Base-by-base conservation (phyloP, 2,888 invertebrate species). In the Xanthorhoe designata region DNA sequence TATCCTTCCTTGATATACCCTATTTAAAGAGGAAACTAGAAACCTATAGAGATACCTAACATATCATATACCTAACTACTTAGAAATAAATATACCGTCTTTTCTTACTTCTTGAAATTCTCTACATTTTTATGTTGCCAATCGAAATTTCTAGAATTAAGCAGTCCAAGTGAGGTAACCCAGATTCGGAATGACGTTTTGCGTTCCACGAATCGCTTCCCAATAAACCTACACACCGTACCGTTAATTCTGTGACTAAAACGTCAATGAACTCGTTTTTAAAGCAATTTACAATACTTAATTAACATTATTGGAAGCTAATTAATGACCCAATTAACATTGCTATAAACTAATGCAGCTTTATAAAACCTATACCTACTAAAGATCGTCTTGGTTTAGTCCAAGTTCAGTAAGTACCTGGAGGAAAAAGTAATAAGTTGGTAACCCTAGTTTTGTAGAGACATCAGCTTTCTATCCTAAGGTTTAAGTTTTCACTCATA, bases 281-380 rank as follows among this genome's bases (percentile, higher is more conserved):
- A 74, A 76, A 73, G 58, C 53, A 59, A 72, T 47, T 47, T 47
- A 47, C 17, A 10, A 45, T 73, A n/a, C n/a, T n/a, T n/a, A 81
- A 79, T 82, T 78, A 75, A 73, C 66, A 70, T 67, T 78, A 81
- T 81, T 73, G 69, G 78, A 75, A 73, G 63, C 77, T 76, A 74
- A 75, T 78, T 72, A 75, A 59, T 15, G 47, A 15, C 5, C 13
- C 13, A 38, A 47, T 15, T 47, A 32, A 32, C 32, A 32, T 47
- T 17, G 7, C 15, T 47, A 47, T 8, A 15, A 42, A 42, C 38
- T 42, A 42, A 42, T 42, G 38, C 10, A 13, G 38, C 13, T 13
- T 1, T 13, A 42, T 13, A 42, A 42, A 35, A 35, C 2, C 2
- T 35, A 9, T 0, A 35, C 35, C n/a, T n/a, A n/a, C n/a, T n/a